phyloP scores from a whole-genome alignment of 2,888 invertebrate species.

The Cheilosia soror region DNA sequence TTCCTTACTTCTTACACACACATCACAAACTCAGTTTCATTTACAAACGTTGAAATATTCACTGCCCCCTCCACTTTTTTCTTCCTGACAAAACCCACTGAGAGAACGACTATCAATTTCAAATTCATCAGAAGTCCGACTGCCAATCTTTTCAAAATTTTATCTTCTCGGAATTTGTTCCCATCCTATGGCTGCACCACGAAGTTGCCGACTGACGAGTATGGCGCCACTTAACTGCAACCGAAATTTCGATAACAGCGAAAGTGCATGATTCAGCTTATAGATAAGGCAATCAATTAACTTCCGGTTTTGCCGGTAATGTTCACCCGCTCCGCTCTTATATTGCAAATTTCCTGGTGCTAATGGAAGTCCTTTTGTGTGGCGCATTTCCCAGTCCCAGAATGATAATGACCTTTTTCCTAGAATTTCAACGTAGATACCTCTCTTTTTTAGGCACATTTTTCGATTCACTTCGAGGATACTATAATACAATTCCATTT shows the following conservation, averaged over 20 bases:
- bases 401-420: constrained; percentile 31
- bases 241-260: constrained; percentile 42
- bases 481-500: background rate
- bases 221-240: constrained; percentile 36
- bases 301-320: background rate
- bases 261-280: constrained; percentile 21
- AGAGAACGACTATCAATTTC: background rate
- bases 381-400: background rate
- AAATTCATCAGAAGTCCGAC: constrained; percentile 2
- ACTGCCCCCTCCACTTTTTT: too few relatives aligned
- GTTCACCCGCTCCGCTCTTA: background rate
- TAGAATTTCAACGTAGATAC: background rate
- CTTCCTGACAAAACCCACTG: background rate
- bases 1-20: too few relatives aligned
- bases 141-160: constrained; percentile 7
- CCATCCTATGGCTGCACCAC: background rate
- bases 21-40: too few relatives aligned
- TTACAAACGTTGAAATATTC: too few relatives aligned
- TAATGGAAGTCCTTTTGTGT: constrained; percentile 51
- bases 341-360: constrained; percentile 50
- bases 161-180: constrained; percentile 18
- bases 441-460: background rate
- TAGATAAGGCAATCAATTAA: constrained; percentile 41
- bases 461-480: background rate
- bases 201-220: background rate